Base-by-base conservation (phyloP, 1,140 invertebrate species). In the Patella vulgata region DNA sequence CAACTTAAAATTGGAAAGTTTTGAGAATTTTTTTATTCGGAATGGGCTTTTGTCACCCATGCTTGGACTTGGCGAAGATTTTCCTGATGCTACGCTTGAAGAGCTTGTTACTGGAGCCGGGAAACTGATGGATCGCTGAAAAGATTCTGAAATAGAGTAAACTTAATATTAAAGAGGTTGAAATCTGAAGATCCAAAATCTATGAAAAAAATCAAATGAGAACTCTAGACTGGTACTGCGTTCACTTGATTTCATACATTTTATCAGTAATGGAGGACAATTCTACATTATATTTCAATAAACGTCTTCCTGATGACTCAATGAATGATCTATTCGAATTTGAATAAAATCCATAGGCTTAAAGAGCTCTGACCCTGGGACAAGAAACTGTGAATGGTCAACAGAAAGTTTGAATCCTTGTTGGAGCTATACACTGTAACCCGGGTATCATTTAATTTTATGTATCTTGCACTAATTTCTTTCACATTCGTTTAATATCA, bases 71-170 rank as follows among this genome's bases (percentile, higher is more conserved):
- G 43, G 58, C 1, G 62, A 60, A 8, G 62, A 36, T 19, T 58
- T 54, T 17, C 53, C 51, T 1, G 63, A 54, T 28, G 61, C 50
- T 33, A 65, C 62, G 5, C 52, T 19, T 12, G 53, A 19, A 8
- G 67, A 51, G 54, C 58, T 69, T 54, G 62, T 69, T 36, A 69
- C 67, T 48, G 64, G 67, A 25, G 67, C 64, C 44, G 67, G 67
- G 33, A 69, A 69, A 42, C 67, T 69, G 56, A 69, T 69, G 21
- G 67, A 69, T 21, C 63, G 44, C 14, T 56, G 62, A 14, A 69
- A 48, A 11, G 58, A 61, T 36, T 69, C 67, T 69, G 54, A 25
- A 57, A 53, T 14, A 58, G 0, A 51, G 9, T 42, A 25, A 12
- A 40, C 19, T 2, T 33, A 4, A 5, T 48, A 25, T 48, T 48